phyloP scores from a whole-genome alignment of 1,140 invertebrate genomes.

The Pachypeltis micranthus region DNA sequence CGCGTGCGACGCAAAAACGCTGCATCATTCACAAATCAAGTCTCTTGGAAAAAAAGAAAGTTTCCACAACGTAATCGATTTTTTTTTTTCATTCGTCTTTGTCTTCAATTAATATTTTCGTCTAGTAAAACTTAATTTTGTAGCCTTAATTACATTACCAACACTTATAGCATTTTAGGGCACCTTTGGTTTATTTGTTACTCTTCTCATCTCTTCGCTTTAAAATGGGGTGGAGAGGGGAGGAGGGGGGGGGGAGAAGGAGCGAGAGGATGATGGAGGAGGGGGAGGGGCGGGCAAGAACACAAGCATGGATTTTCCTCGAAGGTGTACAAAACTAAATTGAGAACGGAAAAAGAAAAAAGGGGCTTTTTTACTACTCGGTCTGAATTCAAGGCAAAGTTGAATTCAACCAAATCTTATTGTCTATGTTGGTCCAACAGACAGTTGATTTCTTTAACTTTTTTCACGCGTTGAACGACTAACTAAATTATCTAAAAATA shows the following conservation, averaged over 20 bases:
- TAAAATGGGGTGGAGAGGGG: constrained; percentile 2
- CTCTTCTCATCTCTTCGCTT: constrained; percentile 14
- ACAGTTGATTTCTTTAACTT: constrained; percentile 12
- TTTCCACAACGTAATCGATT: background rate
- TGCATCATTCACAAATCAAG: too few relatives aligned
- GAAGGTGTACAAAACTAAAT: constrained; percentile 16
- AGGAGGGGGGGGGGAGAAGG: too few relatives aligned
- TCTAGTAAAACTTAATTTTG: constrained; percentile 2
- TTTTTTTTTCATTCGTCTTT: background rate
- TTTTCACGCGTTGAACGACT: background rate
- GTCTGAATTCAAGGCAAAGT: background rate
- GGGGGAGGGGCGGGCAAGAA: too few relatives aligned
- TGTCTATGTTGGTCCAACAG: constrained; percentile 21
- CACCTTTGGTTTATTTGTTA: constrained; percentile 26
- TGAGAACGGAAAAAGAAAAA: background rate
- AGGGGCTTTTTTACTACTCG: constrained; percentile 5
- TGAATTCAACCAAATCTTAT: constrained; percentile 16
- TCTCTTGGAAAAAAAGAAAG: too few relatives aligned
- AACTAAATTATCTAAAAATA: constrained; percentile 10
- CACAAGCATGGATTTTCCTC: constrained; percentile 20
- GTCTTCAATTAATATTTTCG: background rate
- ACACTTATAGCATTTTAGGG: constrained; percentile 22
- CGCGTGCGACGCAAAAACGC: too few relatives aligned
- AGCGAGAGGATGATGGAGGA: too few relatives aligned
- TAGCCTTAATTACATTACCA: constrained; percentile 20